These are phyloP conservation scores for Centruroides sculpturatus DNA, from an alignment of 1,140 invertebrate genomes.

Conservation along the genomic window DNA sequence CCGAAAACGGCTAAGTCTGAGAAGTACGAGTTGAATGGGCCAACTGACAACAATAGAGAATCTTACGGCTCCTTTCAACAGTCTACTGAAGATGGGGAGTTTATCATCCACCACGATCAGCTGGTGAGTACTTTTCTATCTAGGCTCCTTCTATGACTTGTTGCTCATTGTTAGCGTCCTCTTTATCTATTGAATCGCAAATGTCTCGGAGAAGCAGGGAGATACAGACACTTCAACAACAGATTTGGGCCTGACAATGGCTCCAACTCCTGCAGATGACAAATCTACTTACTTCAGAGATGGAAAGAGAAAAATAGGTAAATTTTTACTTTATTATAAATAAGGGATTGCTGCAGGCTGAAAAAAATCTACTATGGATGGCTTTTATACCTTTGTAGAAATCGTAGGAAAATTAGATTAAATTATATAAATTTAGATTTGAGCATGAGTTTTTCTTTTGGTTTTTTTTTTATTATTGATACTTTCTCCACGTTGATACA, in stretches of 20 bases:
- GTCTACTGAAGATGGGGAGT: constrained; percentile 1
- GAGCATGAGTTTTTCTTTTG: no score
- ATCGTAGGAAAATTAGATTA: no score
- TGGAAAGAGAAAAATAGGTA: constrained; percentile 32
- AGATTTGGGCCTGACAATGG: constrained; percentile 10
- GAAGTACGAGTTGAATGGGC: constrained; percentile 6
- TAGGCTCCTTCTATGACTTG: not conserved
- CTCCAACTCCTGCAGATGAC: constrained; percentile 13
- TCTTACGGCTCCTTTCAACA: not conserved
- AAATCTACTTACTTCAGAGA: constrained; percentile 32
- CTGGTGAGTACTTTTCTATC: constrained; percentile 1
- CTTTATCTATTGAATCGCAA: not conserved
- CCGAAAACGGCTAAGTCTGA: not conserved
- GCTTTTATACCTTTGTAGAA: no score
- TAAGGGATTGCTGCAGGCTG: not conserved
- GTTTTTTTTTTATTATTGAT: no score
- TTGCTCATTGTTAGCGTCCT: not conserved
- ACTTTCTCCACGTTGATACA: no score
- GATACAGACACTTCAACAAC: constrained; percentile 4
- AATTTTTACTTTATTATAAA: not conserved
- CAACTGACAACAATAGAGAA: not conserved
- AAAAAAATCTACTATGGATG: no score
- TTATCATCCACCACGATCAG: constrained; percentile 4
- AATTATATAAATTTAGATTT: no score
- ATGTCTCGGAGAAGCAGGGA: constrained; percentile 6